These are phyloP conservation scores for Trissonchulus latispiculum DNA, from an alignment of 2,888 invertebrate species.

Conservation along the genomic window DNA sequence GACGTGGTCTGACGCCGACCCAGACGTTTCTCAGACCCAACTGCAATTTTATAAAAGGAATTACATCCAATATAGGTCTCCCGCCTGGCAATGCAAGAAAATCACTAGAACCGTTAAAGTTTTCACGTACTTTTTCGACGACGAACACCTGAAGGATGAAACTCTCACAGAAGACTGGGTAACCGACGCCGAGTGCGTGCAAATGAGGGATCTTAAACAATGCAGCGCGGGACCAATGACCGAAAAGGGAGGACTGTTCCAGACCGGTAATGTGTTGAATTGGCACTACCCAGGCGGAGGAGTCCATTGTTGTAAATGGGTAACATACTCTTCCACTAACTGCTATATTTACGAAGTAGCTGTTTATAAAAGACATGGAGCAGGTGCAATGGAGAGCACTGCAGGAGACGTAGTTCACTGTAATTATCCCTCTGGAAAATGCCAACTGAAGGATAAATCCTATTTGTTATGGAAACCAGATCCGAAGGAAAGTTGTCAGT, in stretches of 20 bases:
- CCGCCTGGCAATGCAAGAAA: neutral
- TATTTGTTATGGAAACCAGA: neutral
- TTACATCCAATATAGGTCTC: no score
- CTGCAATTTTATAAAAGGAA: neutral
- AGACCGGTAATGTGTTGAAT: neutral
- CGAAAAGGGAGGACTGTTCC: no score
- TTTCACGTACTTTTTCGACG: no score
- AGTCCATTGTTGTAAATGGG: neutral
- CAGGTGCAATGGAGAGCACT: neutral
- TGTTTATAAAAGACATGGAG: neutral
- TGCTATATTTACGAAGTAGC: neutral
- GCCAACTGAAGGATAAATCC: neutral
- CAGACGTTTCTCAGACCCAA: no score
- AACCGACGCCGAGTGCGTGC: no score
- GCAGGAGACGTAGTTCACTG: neutral
- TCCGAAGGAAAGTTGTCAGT: neutral
- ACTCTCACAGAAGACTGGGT: neutral
- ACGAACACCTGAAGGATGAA: no score
- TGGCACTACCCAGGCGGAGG: neutral
- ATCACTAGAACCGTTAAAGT: neutral
- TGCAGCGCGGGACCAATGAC: neutral
- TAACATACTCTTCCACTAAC: no score
- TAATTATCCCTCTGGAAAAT: neutral
- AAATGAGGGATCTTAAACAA: conserved; percentile 1
- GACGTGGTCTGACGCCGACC: no score